A percentile compares a stretch with the other conserved stretches of the same genome.
Conservation (phyloP, 1,140 invertebrate species). For the Nebria ingens region DNA sequence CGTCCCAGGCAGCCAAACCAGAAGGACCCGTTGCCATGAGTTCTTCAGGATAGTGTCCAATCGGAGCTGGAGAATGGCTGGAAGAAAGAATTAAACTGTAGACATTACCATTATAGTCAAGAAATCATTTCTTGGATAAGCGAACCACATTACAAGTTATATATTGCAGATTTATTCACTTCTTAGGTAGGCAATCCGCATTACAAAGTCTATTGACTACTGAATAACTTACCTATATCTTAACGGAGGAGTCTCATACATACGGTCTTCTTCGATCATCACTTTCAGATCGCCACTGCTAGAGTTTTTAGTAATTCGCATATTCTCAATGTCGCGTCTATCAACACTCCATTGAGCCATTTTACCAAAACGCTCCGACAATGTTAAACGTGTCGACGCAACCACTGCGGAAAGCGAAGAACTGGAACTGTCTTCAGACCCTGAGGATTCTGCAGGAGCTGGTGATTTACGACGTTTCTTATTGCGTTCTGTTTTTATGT, state of each 20-base stretch:
- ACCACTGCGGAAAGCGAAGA: slow-evolving; percentile 30
- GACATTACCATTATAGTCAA: background rate
- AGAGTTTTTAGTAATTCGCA: slow-evolving; percentile 68
- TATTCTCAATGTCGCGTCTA: slow-evolving; percentile 67
- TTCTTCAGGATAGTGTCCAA: slow-evolving; percentile 66
- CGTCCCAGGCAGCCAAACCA: slow-evolving; percentile 69
- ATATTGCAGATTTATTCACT: background rate
- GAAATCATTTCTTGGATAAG: no score
- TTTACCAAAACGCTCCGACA: slow-evolving; percentile 77
- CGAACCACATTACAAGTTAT: no score
- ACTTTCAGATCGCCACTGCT: slow-evolving; percentile 58
- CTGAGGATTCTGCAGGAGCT: slow-evolving; percentile 29
- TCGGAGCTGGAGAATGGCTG: slow-evolving; percentile 55
- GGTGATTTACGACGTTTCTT: slow-evolving; percentile 25
- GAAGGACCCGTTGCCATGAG: slow-evolving; percentile 56
- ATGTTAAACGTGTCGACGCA: slow-evolving; percentile 45
- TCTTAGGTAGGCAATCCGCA: background rate
- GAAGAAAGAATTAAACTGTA: slow-evolving; percentile 18
- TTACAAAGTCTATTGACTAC: background rate
- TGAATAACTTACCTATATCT: slow-evolving; percentile 34
- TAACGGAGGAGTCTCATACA: slow-evolving; percentile 34
- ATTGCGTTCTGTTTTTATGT: slow-evolving; percentile 31
- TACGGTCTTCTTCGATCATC: slow-evolving; percentile 51
- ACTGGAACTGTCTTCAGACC: slow-evolving; percentile 34
- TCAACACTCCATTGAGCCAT: slow-evolving; percentile 81